These are phyloP conservation scores for Corythaixoides concolor DNA, from an alignment of 2,113 vertebrate species.

Conservation along the genomic window DNA sequence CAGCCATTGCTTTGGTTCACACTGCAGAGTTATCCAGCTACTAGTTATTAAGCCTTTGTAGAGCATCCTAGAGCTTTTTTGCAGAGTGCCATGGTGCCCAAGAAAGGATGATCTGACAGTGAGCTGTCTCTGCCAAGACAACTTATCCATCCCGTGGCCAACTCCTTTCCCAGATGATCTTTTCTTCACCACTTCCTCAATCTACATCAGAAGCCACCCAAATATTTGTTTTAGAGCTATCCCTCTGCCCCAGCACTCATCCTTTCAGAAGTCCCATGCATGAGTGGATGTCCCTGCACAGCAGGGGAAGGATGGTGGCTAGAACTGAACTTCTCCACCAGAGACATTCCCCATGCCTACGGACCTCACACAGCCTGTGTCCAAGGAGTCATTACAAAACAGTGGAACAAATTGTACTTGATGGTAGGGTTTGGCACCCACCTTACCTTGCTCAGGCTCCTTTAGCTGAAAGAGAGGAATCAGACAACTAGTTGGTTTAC, in stretches of 20 bases:
- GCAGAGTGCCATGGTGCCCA: neutral
- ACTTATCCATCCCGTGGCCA: neutral
- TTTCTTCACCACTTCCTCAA: neutral
- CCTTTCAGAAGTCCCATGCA: neutral
- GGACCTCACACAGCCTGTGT: neutral
- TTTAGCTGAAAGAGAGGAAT: neutral
- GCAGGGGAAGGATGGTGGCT: neutral
- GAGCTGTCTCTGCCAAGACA: neutral
- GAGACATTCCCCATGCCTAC: neutral
- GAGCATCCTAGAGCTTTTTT: neutral
- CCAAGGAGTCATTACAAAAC: neutral
- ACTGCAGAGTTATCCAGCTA: neutral
- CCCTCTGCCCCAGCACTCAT: neutral
- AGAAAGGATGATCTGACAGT: neutral
- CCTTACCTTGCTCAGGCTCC: neutral
- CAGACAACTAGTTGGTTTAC: neutral
- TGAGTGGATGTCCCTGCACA: fast-evolving
- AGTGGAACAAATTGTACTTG: neutral
- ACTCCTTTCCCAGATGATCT: neutral
- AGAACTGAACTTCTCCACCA: neutral
- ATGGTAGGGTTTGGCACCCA: neutral
- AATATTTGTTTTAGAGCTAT: neutral
- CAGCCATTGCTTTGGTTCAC: neutral
- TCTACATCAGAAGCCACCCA: neutral
- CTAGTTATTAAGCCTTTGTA: neutral